phyloP scores from a whole-genome alignment of 2,113 vertebrate genomes.

The Albula goreensis region DNA sequence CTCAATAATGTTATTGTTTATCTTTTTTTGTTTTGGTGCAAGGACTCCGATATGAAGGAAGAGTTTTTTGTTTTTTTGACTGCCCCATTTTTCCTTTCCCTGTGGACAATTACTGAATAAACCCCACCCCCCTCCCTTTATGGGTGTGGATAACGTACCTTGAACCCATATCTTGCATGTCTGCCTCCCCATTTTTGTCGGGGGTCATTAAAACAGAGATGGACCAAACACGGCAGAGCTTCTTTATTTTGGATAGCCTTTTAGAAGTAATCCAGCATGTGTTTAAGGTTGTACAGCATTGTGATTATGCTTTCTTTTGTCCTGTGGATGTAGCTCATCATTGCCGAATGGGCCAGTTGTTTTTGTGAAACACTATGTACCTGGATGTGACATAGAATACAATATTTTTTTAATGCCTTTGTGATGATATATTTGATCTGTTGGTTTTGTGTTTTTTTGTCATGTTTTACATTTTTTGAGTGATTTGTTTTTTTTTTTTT shows the following conservation, averaged over 20 bases:
- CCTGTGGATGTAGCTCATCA: conserved; percentile 73
- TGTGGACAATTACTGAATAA: conserved; percentile 54
- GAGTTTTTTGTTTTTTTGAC: conserved; percentile 49
- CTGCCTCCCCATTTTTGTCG: conserved; percentile 89
- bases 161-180: conserved; percentile 79
- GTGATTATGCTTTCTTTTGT: conserved; percentile 76
- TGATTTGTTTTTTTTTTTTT: conserved; percentile 49
- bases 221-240: conserved; percentile 68
- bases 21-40: conserved; percentile 60
- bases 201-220: conserved; percentile 72
- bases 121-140: conserved; percentile 70
- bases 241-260: conserved; percentile 76
- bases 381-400: conserved; percentile 67
- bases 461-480: conserved; percentile 32
- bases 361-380: conserved; percentile 65
- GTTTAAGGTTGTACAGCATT: conserved; percentile 67
- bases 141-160: conserved; percentile 79
- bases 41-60: conserved; percentile 73
- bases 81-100: conserved; percentile 41
- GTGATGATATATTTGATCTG: conserved; percentile 40
- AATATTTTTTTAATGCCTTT: conserved; percentile 56
- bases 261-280: conserved; percentile 86
- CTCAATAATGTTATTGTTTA: conserved; percentile 52
- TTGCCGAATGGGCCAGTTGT: conserved; percentile 57
- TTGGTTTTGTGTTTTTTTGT: conserved; percentile 52